A percentile compares a stretch with the other conserved stretches of the same genome.
Conservation (phyloP, 2,797 vertebrate genomes). For the Syngnathus acus region DNA sequence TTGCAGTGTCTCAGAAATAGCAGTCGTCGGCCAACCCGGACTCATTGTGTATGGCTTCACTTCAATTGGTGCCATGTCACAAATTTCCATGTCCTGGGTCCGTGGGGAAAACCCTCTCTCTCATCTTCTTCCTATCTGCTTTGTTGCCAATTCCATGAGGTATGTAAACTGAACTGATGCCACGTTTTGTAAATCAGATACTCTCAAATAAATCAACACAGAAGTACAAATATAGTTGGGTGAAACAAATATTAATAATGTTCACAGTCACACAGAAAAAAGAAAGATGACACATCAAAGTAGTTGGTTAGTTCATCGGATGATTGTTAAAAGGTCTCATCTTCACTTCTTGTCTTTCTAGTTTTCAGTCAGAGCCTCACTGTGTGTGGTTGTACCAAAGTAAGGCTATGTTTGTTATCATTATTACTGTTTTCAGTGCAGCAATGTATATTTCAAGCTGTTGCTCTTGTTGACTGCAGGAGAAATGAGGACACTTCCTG, state of each 20-base stretch:
- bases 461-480: conserved; percentile 39
- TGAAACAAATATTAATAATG: background rate
- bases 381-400: conserved; percentile 71
- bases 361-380: conserved; percentile 64
- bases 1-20: conserved; percentile 57
- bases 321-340: background rate
- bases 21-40: conserved; percentile 58
- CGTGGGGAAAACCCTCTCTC: conserved; percentile 47
- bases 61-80: conserved; percentile 22
- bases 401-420: conserved; percentile 37
- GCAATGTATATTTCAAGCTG: background rate
- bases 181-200: background rate
- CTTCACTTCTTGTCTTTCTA: conserved; percentile 39
- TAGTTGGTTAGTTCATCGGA: background rate
- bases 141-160: conserved; percentile 59
- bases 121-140: conserved; percentile 60
- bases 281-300: background rate
- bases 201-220: background rate
- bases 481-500: conserved; percentile 40
- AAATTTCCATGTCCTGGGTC: conserved; percentile 52
- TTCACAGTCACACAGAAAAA: background rate
- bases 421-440: background rate
- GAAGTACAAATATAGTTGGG: background rate
- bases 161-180: conserved; percentile 15
- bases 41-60: conserved; percentile 39